Base-by-base conservation (phyloP, 2,888 invertebrate genomes). In the Drosophila robusta region DNA sequence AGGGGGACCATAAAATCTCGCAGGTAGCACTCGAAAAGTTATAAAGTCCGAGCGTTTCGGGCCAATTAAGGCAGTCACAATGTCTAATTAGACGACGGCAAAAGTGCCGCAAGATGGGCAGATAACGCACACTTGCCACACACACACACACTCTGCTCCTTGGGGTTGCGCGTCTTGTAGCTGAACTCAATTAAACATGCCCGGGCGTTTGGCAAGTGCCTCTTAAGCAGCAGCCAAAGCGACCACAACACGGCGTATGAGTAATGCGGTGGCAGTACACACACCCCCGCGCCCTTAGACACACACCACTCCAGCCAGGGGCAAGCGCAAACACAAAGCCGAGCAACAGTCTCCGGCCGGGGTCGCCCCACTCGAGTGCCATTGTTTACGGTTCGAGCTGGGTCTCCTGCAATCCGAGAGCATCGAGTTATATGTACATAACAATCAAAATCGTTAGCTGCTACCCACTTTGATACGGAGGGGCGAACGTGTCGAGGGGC, bases 401-500 rank as follows among this genome's bases (percentile, higher is more conserved):
- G 42, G 26, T 16, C 56, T 34, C 54, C 78, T 69, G 87, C 80
- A 89, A 87, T 77, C 75, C 68, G 75, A 68, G 71, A 70, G 78
- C 67, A 55, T 60, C 62, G 64, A 80, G 78, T 77, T 81, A 77
- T 64, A 68, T 78, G 69, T 60, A 68, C 75, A 75, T 74, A 84
- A 84, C 81, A 83, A 83, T 83, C 89, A 80, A 76, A 86, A 71
- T 74, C 87, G 89, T 88, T 86, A 80, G 89, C 70, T 79, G 66
- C 72, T 65, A 64, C 60, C 69, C 60, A 57, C 49, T 47, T 14
- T 18, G 39, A 36, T 42, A 52, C 55, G 45, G 22, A 11, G 55
- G 0, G 36, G 36, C 14, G 39, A 14, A 24, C 12, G 55, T 39
- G 36, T 11, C 36, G 39, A 26, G 16, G 29, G 14, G 34, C 57